Base-by-base conservation (phyloP, 2,797 vertebrate genomes). In the Macrochelys suwanniensis region DNA sequence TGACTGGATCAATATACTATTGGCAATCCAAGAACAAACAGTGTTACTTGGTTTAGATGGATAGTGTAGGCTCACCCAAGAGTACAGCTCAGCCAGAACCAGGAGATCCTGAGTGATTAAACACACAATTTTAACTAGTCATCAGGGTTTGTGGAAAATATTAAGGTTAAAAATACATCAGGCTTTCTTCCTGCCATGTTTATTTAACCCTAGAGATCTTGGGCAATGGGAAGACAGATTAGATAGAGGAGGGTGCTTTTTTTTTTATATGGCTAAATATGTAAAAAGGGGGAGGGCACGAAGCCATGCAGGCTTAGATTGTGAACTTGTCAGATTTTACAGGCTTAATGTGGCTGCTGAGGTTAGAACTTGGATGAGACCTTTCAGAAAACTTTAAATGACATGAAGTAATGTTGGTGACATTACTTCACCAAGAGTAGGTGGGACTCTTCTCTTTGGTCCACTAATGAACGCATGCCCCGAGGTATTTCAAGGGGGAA, bases 1-100 rank as follows among this genome's bases (percentile, higher is more conserved):
- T 93, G 94, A 47, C 91, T 77, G 87, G 86, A 91, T 81, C 86
- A 94, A 90, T 94, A 91, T 92, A 94, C 90, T 94, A 88, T 92
- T 90, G 88, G 50, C 93, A 95, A 89, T 77, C 82, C 80, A 84
- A 91, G 84, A 83, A 79, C 82, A 79, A 89, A 88, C 50, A 89
- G 45, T 91, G 65, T 74, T 94, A 79, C 57, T 93, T 54, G 85
- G 42, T 94, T 96, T 92, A 49, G 89, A 53, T n/a, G 81, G 88
- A 96, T 89, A 78, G 92, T 95, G 90, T 61, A 91, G 94, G 87
- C 76, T 92, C 71, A 68, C 23, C 31, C 47, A 84, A 88, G 77
- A 83, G 89, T 37, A 28, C 0, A 76, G 71, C 61, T 21, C 3
- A 56, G 68, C 56, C 84, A 85, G 87, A 13, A 53, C 65, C 26